Evolutionary conservation across 2,888 invertebrate genomes (phyloP).

Genomic region (Cepaea hortensis): DNA sequence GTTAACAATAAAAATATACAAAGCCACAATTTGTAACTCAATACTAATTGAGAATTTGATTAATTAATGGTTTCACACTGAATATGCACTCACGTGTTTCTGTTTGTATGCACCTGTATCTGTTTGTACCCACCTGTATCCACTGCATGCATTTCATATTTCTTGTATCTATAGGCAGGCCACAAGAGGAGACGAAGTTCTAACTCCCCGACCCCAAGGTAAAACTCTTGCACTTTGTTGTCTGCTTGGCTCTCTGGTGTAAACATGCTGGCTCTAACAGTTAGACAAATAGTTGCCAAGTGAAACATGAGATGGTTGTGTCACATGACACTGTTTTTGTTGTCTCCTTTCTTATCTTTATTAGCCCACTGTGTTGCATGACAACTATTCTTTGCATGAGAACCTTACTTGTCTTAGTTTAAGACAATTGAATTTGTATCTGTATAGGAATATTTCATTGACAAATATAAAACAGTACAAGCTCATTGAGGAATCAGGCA

Average conservation of each 20-base stretch:
- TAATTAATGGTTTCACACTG: not conserved
- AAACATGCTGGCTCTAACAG: not conserved
- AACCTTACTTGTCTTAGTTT: no score
- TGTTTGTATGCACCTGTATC: not conserved
- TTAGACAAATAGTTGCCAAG: not conserved
- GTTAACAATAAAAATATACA: not conserved
- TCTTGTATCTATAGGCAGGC: conserved; percentile 53
- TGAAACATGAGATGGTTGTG: not conserved
- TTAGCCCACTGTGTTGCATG: not conserved
- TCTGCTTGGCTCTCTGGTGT: not conserved
- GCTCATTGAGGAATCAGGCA: no score
- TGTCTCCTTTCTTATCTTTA: not conserved
- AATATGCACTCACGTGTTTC: not conserved
- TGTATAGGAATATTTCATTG: no score
- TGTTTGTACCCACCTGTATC: conserved; percentile 4
- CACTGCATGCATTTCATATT: conserved; percentile 33
- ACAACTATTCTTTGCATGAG: no score
- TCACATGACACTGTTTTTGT: not conserved
- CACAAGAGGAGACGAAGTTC: conserved; percentile 58
- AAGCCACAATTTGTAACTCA: not conserved
- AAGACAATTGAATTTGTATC: no score
- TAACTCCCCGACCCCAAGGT: conserved; percentile 56
- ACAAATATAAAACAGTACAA: no score
- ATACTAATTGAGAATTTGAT: not conserved
- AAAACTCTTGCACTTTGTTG: conserved; percentile 30